Percentiles rank a stretch among this genome's conserved stretches.
Conservation (phyloP, 2,797 vertebrate species). For the Diplodus sargus region DNA sequence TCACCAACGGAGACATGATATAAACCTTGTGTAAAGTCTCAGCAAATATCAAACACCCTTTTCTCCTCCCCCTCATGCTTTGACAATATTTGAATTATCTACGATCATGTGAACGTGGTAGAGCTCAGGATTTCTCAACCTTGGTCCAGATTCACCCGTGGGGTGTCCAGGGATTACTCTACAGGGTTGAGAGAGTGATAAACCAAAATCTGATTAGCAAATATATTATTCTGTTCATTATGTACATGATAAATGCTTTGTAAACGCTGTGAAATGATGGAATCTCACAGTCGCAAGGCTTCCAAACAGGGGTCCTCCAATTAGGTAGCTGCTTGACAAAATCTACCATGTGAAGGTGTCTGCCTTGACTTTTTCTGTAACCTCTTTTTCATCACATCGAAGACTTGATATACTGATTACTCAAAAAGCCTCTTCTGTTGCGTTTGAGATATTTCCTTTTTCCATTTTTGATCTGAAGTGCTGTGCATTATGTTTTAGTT, state of each 20-base stretch:
- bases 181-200: slow-evolving; percentile 10
- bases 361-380: slow-evolving; percentile 9
- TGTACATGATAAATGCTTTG: slow-evolving; percentile 27
- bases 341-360: not conserved
- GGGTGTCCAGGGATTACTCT: slow-evolving; percentile 8
- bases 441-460: not conserved
- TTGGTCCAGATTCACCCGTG: slow-evolving; percentile 6
- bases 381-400: not conserved
- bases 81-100: slow-evolving; percentile 46
- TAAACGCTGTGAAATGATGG: slow-evolving; percentile 17
- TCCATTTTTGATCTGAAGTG: slow-evolving; percentile 1
- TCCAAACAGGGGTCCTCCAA: not conserved
- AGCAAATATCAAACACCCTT: slow-evolving; percentile 43
- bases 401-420: not conserved
- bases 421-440: not conserved
- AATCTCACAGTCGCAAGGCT: slow-evolving; percentile 9
- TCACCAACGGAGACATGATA: slow-evolving; percentile 22
- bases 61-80: not conserved
- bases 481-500: slow-evolving; percentile 11
- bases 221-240: slow-evolving; percentile 28
- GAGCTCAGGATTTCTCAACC: slow-evolving; percentile 3
- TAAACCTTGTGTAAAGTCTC: slow-evolving; percentile 32
- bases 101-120: slow-evolving; percentile 8
- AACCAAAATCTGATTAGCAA: slow-evolving; percentile 42
- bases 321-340: slow-evolving; percentile 1